Evolutionary conservation across 2,797 vertebrate species (phyloP), one percentile per base, ranked within the genome.

Genomic region (Sus cebifrons): DNA sequence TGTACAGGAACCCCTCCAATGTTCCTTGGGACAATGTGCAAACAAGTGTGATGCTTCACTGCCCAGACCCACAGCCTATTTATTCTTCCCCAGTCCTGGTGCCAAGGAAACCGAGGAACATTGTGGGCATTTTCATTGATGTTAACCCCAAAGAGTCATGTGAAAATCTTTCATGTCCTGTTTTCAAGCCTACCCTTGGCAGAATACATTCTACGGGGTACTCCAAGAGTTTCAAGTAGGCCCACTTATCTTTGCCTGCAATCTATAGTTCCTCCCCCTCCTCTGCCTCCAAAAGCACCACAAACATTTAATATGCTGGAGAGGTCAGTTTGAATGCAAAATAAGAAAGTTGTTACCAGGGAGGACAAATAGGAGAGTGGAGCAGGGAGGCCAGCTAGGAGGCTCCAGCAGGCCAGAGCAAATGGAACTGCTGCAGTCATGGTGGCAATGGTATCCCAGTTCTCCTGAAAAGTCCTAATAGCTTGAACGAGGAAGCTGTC

Each of bases 221-320:
- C 70, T 70, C 68, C 27, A 87, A 71, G n/a, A 91, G 62, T 88
- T 88, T 60, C 36, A 60, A 65, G 17, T 49, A 81, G 49, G 36
- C 67, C 7, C 18, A 16, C 25, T 62, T 70, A 32, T 60, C 60
- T 65, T 65, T 78, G 44, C 16, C 67, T 27, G 27, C 58, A 36
- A 60, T 79, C 49, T 67, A 20, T 1, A 73, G 40, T 15, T 20
- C 16, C 29, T 36, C 15, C 27, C 32, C 58, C 81, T 44, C 71
- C 78, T 74, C 75, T 83, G 52, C 44, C 52, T 82, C 82, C 52
- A 21, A 54, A 93, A 94, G 29, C 60, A 86, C 40, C 60, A 86
- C 56, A 60, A 49, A 86, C 15, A 25, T n/a, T 40, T 13, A 8
- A 67, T 60, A 74, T 7, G n/a, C 36, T 27, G 13, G 52, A 60